Base-by-base conservation (phyloP, 2,888 invertebrate species). In the Eupithecia insigniata region DNA sequence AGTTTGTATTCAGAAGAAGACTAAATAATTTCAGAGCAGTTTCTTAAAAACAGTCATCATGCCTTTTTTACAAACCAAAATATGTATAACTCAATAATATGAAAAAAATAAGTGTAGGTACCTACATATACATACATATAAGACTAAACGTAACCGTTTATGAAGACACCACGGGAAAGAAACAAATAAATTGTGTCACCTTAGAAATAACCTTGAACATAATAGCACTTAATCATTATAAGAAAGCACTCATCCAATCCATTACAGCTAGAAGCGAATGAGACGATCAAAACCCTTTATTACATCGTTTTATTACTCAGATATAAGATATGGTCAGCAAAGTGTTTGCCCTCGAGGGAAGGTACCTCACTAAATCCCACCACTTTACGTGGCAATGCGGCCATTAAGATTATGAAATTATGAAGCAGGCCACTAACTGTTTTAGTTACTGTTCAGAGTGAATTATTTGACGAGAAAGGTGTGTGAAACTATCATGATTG, bases 401-500 rank as follows among this genome's bases (percentile, higher is more conserved):
- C 89, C 86, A 89, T 92, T 92, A 91, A 90, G 90, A 91, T 92
- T 92, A 92, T 90, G 90, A 92, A 92, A 91, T 92, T 92, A 92
- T 92, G 92, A 92, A 90, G 86, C 84, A 79, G 81, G 79, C 90
- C 86, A 87, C 87, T 87, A 81, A 82, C 85, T 88, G 88, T 85
- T 82, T 82, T 78, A 80, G 55, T 55, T 77, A 83, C 82, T 82
- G 81, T 86, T 83, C 82, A 64, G 73, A 70, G 76, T 87, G 86
- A 89, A 87, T 88, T 85, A 86, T 86, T 86, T 83, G 81, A 46
- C 76, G 79, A 79, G 71, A 77, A 72, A 79, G 78, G 77, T 76
- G 26, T 5, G 75, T 78, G 77, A 76, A 28, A 28, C 18, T 8
- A 26, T 60, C 30, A 18, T 8, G 60, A 18, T 18, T 60, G 18